Conservation (phyloP, 1,140 invertebrate genomes). For the Euwallacea fornicatus region DNA sequence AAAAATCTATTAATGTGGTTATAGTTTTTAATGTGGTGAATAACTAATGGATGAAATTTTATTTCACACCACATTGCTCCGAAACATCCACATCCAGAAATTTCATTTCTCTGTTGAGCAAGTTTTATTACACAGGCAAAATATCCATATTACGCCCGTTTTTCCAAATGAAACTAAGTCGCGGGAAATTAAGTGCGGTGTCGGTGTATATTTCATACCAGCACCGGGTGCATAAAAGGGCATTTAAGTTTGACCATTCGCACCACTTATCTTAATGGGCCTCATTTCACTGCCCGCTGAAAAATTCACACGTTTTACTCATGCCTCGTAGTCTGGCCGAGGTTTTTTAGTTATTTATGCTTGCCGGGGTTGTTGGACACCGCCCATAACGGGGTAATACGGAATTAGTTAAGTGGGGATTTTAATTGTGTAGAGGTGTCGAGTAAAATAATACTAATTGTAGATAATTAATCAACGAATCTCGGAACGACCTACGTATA, state of each 20-base stretch:
- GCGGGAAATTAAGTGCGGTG: not conserved
- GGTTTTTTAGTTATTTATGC: constrained; percentile 10
- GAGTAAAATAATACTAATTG: too few species aligned
- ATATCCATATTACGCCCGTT: too few species aligned
- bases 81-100: not conserved
- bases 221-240: constrained; percentile 15
- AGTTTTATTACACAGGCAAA: not conserved
- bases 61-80: too few species aligned
- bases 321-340: not conserved
- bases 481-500: too few species aligned
- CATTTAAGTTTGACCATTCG: constrained; percentile 14
- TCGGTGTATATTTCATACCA: constrained; percentile 8
- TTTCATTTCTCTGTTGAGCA: not conserved
- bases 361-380: not conserved
- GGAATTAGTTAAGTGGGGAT: too few species aligned
- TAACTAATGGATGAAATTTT: too few species aligned
- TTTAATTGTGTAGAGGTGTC: too few species aligned
- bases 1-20: too few species aligned
- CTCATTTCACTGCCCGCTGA: constrained; percentile 17
- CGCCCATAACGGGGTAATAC: too few species aligned
- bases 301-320: constrained; percentile 21
- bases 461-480: too few species aligned
- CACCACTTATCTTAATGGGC: constrained; percentile 26
- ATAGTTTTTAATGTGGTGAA: too few species aligned
- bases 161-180: constrained; percentile 2